Conservation (phyloP, 2,797 vertebrate genomes). For the Acanthornis magna region DNA sequence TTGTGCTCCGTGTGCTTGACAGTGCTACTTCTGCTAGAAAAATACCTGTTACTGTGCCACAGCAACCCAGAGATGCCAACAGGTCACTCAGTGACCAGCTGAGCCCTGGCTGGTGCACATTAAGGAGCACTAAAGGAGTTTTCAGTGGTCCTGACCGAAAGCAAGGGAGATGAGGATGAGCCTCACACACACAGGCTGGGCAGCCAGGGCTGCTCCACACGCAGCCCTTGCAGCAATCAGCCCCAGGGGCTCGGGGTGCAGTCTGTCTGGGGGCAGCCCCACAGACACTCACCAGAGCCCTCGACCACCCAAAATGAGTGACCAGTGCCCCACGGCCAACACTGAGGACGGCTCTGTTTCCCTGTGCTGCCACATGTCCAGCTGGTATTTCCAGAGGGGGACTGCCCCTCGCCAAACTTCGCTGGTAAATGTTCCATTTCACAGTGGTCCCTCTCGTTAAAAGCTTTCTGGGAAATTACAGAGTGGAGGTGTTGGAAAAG, state of each 20-base stretch:
- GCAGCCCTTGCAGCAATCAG: background rate
- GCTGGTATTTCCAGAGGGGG: background rate
- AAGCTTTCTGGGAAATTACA: background rate
- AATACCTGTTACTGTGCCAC: background rate
- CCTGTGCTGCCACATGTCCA: fast-evolving
- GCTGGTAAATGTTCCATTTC: background rate
- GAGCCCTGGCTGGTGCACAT: background rate
- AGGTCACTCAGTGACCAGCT: background rate
- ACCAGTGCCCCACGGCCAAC: background rate
- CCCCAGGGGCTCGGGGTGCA: fast-evolving
- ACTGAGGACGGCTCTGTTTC: fast-evolving
- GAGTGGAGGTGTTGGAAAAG: background rate
- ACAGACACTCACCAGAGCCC: fast-evolving
- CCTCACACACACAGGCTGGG: fast-evolving
- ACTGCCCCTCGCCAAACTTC: background rate
- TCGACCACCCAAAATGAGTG: fast-evolving
- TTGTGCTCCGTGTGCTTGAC: background rate
- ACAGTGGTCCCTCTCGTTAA: fast-evolving
- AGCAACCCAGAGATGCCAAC: background rate
- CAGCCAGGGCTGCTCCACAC: background rate
- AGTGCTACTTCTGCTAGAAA: background rate
- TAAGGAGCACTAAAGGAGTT: background rate
- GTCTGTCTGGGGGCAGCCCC: fast-evolving
- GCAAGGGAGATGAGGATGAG: background rate
- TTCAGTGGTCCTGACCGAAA: fast-evolving